Evolutionary conservation across 2,797 vertebrate genomes (phyloP).

Genomic region (Salmo trutta): DNA sequence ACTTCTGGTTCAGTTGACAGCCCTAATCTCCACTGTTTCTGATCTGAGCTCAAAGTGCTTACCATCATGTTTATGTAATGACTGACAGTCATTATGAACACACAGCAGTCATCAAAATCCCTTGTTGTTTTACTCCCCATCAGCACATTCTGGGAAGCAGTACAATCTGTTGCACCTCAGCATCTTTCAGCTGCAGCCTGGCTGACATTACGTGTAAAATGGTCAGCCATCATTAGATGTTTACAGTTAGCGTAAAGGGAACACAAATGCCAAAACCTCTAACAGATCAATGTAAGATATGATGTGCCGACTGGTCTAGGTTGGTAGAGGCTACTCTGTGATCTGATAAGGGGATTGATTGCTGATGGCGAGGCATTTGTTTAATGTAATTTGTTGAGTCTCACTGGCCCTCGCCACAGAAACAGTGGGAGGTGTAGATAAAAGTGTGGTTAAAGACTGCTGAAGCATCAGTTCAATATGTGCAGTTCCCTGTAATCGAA

Average conservation of each 20-base stretch:
- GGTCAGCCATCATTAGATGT: slow-evolving; percentile 7
- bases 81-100: not conserved
- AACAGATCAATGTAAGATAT: slow-evolving; percentile 57
- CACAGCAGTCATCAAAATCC: not conserved
- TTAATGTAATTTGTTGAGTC: slow-evolving; percentile 72
- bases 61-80: not conserved
- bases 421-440: slow-evolving; percentile 69
- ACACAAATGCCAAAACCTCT: slow-evolving; percentile 42
- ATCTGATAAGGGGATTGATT: slow-evolving; percentile 50
- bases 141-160: not conserved
- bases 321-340: slow-evolving; percentile 36
- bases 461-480: slow-evolving; percentile 77
- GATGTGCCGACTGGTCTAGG: slow-evolving; percentile 41
- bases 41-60: not conserved
- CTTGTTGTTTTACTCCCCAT: not conserved
- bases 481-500: slow-evolving; percentile 76
- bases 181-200: not conserved
- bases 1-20: not conserved
- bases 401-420: slow-evolving; percentile 51
- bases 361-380: slow-evolving; percentile 63
- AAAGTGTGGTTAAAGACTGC: slow-evolving; percentile 76
- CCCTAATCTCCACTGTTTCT: not conserved
- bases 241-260: slow-evolving; percentile 44
- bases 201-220: not conserved
- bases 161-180: not conserved